Evolutionary conservation across 2,888 invertebrate species (phyloP).

Genomic region (Pedicia rivosa): DNA sequence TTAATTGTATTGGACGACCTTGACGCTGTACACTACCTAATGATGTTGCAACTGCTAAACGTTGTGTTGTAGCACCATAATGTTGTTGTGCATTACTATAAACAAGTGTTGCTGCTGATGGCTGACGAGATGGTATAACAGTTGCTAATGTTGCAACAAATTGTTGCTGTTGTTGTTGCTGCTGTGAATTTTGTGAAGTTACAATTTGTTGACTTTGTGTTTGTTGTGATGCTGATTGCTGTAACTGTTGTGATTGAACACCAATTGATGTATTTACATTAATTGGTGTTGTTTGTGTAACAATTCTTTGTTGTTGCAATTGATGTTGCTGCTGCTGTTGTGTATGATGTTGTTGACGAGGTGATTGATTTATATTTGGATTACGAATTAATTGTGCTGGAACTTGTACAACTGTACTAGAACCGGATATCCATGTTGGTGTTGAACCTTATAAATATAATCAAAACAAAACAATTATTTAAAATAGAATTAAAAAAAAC

Average conservation of each 20-base stretch:
- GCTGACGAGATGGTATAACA: slow-evolving; percentile 26
- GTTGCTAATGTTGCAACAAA: slow-evolving; percentile 27
- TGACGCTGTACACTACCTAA: slow-evolving; percentile 22
- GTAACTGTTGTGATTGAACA: too few relatives aligned
- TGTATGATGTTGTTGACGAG: slow-evolving; percentile 24
- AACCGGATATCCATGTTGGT: slow-evolving; percentile 27
- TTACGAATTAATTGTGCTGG: slow-evolving; percentile 25
- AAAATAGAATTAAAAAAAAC: too few relatives aligned
- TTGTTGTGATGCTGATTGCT: slow-evolving; percentile 11
- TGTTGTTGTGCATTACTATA: slow-evolving; percentile 23
- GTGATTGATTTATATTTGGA: slow-evolving; percentile 17
- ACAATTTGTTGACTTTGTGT: too few relatives aligned
- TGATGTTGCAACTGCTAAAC: slow-evolving; percentile 25
- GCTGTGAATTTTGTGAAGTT: not conserved
- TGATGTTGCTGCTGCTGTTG: too few relatives aligned
- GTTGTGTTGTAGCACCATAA: slow-evolving; percentile 19
- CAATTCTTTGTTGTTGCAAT: slow-evolving; percentile 25
- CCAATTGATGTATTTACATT: slow-evolving; percentile 7
- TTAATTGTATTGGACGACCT: slow-evolving; percentile 26
- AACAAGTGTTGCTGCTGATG: slow-evolving; percentile 25
- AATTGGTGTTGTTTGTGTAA: slow-evolving; percentile 23
- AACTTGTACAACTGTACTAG: slow-evolving; percentile 18
- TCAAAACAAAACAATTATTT: too few relatives aligned
- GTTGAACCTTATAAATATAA: slow-evolving; percentile 14
- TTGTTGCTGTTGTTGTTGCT: slow-evolving; percentile 17